phyloP scores from a whole-genome alignment of 1,140 invertebrate species.

The Drosophila equinoxialis region DNA sequence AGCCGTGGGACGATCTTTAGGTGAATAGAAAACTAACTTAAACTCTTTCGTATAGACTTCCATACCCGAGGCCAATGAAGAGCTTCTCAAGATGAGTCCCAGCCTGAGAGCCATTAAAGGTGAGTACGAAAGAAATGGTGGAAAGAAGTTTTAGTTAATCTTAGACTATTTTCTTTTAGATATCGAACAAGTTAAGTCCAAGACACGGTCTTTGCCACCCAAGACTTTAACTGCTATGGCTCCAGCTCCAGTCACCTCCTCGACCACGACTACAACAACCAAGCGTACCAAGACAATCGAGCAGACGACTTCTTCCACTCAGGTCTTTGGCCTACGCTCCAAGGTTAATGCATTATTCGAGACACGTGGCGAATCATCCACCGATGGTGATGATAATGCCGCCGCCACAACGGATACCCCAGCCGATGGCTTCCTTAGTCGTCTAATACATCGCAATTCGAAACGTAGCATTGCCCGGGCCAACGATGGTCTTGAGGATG shows the following conservation, averaged over 20 bases:
- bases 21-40: background rate
- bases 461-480: slow-evolving; percentile 85
- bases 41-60: slow-evolving; percentile 82
- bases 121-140: background rate
- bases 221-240: slow-evolving; percentile 55
- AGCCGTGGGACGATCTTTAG: no score
- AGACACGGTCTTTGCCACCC: slow-evolving; percentile 88
- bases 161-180: slow-evolving; percentile 28
- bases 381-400: slow-evolving; percentile 55
- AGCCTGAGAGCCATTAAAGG: slow-evolving; percentile 76
- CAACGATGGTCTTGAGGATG: slow-evolving; percentile 73
- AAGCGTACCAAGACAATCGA: slow-evolving; percentile 48
- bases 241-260: background rate
- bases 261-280: slow-evolving; percentile 15
- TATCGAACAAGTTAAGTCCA: slow-evolving; percentile 83
- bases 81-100: slow-evolving; percentile 82
- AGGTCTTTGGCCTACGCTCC: slow-evolving; percentile 50
- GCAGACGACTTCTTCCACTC: slow-evolving; percentile 40
- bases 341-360: slow-evolving; percentile 56
- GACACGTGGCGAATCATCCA: slow-evolving; percentile 61
- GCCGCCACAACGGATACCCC: background rate
- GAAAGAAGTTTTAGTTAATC: no score
- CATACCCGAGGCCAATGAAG: slow-evolving; percentile 90
- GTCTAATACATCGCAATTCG: slow-evolving; percentile 85
- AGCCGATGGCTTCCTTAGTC: slow-evolving; percentile 86